Base-by-base conservation (phyloP, 2,113 vertebrate species). In the Elephantulus edwardii region DNA sequence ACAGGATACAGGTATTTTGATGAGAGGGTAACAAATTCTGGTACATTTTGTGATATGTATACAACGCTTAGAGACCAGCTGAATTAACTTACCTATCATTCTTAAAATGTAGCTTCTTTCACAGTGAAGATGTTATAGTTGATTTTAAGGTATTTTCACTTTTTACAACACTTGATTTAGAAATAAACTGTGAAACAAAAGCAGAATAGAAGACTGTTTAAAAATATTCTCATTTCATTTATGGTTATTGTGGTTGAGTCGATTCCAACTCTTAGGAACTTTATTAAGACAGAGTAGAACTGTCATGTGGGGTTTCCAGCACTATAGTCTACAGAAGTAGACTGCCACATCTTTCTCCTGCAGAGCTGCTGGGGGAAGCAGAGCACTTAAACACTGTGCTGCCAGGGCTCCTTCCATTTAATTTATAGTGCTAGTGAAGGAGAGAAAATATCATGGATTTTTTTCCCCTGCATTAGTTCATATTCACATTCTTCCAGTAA, bases 1-100 rank as follows among this genome's bases (percentile, higher is more conserved):
- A 98, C 98, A 77, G 99, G 99, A 98, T 99, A 99, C 98, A 99
- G 99, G 99, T 99, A 97, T 40, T 94, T 80, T 83, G 54, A 90
- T 42, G 71, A 2, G 28, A 64, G 60, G 72, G 22, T 75, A 28
- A 35, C 5, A 35, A 22, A 19, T 83, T 86, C 22, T 78, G 44
- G 5, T 88, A 74, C 48, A 44, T 0, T 93, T 6, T 80, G 42
- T 30, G 11, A 42, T 77, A 28, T 81, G 82, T 68, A 62, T 40
- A 44, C 50, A 19, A 14, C 30, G 54, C 17, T 44, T 52, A 16
- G 33, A 66, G 33, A 90, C 44, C 88, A 74, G 14, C 22, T 82
- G 66, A 35, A 68, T 90, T 76, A 35, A 26, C 1, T 75, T 62
- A 24, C 1, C 2, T 28, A 22, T n/a, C 13, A n/a, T 14, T 16